A percentile compares a stretch with the other conserved stretches of the same genome.
Evolutionary conservation across 2,797 vertebrate species (phyloP).

Genomic region (Enteromius thamalakanensis): DNA sequence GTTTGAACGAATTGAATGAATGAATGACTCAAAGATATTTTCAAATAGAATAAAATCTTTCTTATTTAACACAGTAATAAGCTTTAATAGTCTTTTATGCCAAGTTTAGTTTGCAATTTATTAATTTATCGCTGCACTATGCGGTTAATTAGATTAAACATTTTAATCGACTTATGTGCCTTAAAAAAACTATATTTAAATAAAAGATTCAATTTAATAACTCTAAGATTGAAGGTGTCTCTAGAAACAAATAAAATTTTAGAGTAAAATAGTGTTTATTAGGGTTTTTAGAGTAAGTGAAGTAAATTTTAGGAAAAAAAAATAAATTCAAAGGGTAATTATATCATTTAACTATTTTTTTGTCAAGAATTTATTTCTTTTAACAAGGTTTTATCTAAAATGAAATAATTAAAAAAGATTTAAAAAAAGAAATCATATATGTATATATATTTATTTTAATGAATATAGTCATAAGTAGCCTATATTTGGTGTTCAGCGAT

Average conservation of each 20-base stretch:
- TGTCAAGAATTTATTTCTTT: neutral
- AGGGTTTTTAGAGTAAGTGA: neutral
- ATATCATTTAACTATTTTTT: too few species aligned
- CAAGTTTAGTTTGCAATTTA: too few species aligned
- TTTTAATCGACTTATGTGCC: too few species aligned
- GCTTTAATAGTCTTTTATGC: neutral
- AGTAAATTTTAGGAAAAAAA: too few species aligned
- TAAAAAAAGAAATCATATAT: neutral
- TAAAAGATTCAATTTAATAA: neutral
- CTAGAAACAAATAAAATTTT: neutral
- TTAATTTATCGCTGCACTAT: too few species aligned
- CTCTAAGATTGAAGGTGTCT: neutral
- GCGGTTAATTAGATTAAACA: too few species aligned
- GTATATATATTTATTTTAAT: neutral
- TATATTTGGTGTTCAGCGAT: neutral
- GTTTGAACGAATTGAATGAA: neutral
- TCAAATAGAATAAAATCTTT: neutral
- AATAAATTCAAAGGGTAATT: too few species aligned
- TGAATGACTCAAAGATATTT: conserved; percentile 3
- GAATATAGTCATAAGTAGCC: neutral
- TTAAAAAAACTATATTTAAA: neutral
- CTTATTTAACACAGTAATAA: neutral
- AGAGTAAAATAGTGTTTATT: neutral
- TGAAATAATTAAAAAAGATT: neutral
- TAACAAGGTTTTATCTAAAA: neutral